These are phyloP conservation scores for Drosophila pseudoananassae DNA, from an alignment of 1,140 invertebrate genomes.

Conservation along the genomic window DNA sequence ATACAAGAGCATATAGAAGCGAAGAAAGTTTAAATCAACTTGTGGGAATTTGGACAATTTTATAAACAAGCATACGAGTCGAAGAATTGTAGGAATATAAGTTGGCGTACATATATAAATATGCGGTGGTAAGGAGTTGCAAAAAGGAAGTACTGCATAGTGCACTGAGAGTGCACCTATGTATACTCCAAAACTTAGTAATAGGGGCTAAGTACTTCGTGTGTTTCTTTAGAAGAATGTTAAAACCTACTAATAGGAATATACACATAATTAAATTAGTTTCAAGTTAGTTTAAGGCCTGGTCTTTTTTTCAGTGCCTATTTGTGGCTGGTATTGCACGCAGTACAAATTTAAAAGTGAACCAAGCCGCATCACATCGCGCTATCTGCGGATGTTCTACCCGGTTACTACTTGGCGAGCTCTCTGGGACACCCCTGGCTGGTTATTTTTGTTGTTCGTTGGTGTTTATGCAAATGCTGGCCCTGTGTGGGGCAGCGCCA, in stretches of 20 bases:
- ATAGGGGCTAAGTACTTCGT: not conserved
- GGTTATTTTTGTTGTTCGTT: slow-evolving; percentile 53
- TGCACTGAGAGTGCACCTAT: not conserved
- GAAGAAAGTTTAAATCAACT: slow-evolving; percentile 79
- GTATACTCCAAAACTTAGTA: slow-evolving; percentile 9
- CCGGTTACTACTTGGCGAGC: slow-evolving; percentile 29
- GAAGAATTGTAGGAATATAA: slow-evolving; percentile 24
- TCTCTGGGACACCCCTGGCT: slow-evolving; percentile 24
- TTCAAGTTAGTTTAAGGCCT: not conserved
- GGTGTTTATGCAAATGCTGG: slow-evolving; percentile 79
- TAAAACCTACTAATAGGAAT: not conserved
- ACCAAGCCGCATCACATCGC: slow-evolving; percentile 66
- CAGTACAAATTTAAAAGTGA: slow-evolving; percentile 80
- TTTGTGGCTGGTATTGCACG: slow-evolving; percentile 25
- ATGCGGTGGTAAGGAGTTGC: slow-evolving; percentile 5
- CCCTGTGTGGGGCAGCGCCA: slow-evolving; percentile 67
- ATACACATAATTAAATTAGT: not conserved
- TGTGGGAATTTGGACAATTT: slow-evolving; percentile 82
- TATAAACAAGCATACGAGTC: slow-evolving; percentile 66
- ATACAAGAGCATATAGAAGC: slow-evolving; percentile 13
- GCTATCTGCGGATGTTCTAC: slow-evolving; percentile 69
- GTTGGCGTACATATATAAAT: slow-evolving; percentile 32
- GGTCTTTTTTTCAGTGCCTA: slow-evolving; percentile 12
- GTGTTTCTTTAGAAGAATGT: too few relatives aligned
- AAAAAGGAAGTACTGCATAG: slow-evolving; percentile 5